These are phyloP conservation scores for Pampusana beccarii DNA, from an alignment of 2,113 vertebrate species.

Conservation along the genomic window DNA sequence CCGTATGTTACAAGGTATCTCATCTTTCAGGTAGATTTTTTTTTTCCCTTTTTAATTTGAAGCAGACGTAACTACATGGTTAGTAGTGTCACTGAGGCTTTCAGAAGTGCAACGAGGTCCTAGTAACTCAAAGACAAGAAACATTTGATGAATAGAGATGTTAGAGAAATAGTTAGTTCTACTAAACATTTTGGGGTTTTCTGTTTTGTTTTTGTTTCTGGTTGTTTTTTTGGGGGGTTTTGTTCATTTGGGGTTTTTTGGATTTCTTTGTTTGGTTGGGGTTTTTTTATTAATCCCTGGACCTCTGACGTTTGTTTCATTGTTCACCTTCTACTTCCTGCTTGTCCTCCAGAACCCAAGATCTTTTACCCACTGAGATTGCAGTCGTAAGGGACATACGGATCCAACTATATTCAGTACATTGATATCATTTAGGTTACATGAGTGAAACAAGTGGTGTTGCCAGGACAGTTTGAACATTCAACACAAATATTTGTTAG, in stretches of 20 bases:
- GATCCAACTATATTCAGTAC: background rate
- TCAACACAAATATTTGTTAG: background rate
- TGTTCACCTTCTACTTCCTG: background rate
- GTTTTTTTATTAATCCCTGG: background rate
- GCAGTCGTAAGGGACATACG: background rate
- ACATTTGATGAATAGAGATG: background rate
- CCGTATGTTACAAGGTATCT: background rate
- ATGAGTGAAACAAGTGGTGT: background rate
- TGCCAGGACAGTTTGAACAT: background rate
- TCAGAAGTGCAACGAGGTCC: background rate
- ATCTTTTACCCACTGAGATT: background rate
- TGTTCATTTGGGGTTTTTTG: fast-evolving
- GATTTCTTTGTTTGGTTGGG: too few relatives aligned
- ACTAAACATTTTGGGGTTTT: fast-evolving
- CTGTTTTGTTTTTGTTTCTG: too few relatives aligned
- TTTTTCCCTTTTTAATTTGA: background rate
- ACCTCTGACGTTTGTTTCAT: background rate
- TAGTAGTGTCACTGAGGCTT: background rate
- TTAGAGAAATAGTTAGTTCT: background rate
- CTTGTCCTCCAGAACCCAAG: background rate
- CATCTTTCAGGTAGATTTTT: background rate
- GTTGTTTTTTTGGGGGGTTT: too few relatives aligned
- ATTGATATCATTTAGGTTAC: background rate
- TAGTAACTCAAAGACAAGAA: background rate
- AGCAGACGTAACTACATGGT: background rate